Base-by-base conservation (phyloP, 2,888 invertebrate species). In the Catonia carolina region DNA sequence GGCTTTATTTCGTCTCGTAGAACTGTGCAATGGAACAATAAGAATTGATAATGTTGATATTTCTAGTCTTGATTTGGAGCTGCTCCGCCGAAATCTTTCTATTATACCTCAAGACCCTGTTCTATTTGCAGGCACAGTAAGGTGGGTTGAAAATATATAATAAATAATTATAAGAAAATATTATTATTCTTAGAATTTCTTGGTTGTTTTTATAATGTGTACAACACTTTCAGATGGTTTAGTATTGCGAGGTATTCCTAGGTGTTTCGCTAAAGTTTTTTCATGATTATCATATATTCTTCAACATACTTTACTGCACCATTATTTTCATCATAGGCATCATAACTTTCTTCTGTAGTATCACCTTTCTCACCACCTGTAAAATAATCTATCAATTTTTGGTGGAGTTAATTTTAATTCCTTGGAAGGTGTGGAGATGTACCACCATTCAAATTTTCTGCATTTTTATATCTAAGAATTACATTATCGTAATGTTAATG, bases 91-190 rank as follows among this genome's bases (percentile, higher is more conserved):
- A 27, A 70, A 70, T 45, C 64, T 78, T 35, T 74, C 77, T 10
- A 72, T 77, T 41, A 78, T 84, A 60, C 82, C 83, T 6, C 82
- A 83, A 66, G 82, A 83, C 66, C 81, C 83, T 1, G 75, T 80
- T 2, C 70, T 84, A 10, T 82, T 82, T 67, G 75, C 75, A 23
- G 80, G 81, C 37, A 78, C 78, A 18, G 67, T 83, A 22, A 76
- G 78, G 77, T 77, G 65, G 61, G 59, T 52, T 17, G n/a, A n/a
- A n/a, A n/a, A n/a, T n/a, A n/a, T n/a, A n/a, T n/a, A n/a, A n/a
- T n/a, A n/a, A n/a, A n/a, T n/a, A n/a, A n/a, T n/a, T n/a, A n/a
- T n/a, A n/a, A n/a, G n/a, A n/a, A n/a, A n/a, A n/a, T 27, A 8
- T 27, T 27, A 27, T 27, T 27, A 27, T 27, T 27, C 4, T 27